phyloP scores from a whole-genome alignment of 53 echinoderm and acorn worm genomes.

The Hippasteria phrygiana region DNA sequence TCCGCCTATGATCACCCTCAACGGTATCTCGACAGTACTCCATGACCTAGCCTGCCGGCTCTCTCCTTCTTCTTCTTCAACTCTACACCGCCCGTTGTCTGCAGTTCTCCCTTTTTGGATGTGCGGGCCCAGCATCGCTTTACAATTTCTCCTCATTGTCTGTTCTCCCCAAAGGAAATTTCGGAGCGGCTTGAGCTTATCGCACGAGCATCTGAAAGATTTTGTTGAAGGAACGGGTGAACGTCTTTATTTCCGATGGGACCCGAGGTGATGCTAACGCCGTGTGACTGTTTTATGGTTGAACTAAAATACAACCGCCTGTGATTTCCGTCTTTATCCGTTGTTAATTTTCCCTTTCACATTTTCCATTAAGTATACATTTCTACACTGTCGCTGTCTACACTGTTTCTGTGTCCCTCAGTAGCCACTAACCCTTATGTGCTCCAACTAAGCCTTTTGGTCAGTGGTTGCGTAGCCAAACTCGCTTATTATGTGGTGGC shows the following conservation, averaged over 20 bases:
- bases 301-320: background rate
- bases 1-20: slow-evolving; percentile 38
- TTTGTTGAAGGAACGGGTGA: slow-evolving; percentile 36
- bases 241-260: slow-evolving; percentile 60
- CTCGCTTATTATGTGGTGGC: too few species aligned
- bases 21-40: slow-evolving; percentile 13
- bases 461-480: too few species aligned
- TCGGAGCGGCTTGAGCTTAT: slow-evolving; percentile 33
- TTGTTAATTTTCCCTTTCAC: background rate
- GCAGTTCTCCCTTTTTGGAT: background rate
- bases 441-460: too few species aligned
- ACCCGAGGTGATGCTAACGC: slow-evolving; percentile 18
- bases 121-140: slow-evolving; percentile 44
- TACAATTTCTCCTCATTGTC: slow-evolving; percentile 46
- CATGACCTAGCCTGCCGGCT: slow-evolving; percentile 38
- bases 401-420: too few species aligned
- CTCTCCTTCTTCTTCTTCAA: slow-evolving; percentile 1
- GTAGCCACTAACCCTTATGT: too few species aligned
- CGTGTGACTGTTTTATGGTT: background rate
- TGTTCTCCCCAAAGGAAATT: slow-evolving; percentile 49
- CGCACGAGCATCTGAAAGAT: slow-evolving; percentile 41
- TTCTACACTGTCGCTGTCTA: too few species aligned
- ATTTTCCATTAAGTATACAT: too few species aligned
- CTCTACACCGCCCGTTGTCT: background rate
- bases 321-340: background rate